A percentile compares a stretch with the other conserved stretches of the same genome.
These are phyloP conservation scores for Eciton burchellii DNA, from an alignment of 1,140 invertebrate genomes.

Conservation along the genomic window DNA sequence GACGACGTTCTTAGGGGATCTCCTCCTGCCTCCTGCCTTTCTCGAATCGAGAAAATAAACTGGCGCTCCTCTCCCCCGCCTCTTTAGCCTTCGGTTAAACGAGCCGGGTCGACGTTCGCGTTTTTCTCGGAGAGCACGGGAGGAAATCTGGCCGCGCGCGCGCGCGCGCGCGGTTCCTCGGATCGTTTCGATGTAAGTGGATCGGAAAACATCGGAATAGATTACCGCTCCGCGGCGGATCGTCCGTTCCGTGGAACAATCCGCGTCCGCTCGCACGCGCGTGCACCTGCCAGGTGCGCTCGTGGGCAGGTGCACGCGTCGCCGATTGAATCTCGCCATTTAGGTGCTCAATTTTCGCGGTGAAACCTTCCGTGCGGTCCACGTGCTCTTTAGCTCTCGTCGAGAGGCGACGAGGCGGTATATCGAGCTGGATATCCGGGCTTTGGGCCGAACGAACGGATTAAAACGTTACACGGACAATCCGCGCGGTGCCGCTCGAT, in stretches of 20 bases:
- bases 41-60: slow-evolving; percentile 28
- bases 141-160: slow-evolving; percentile 32
- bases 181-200: slow-evolving; percentile 55
- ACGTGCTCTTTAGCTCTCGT: slow-evolving; percentile 49
- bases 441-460: slow-evolving; percentile 49
- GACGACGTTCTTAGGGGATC: background rate
- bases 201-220: slow-evolving; percentile 59
- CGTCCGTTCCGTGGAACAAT: slow-evolving; percentile 50
- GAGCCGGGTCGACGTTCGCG: slow-evolving; percentile 18
- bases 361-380: slow-evolving; percentile 47
- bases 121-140: background rate
- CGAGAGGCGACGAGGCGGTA: slow-evolving; percentile 37
- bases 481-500: slow-evolving; percentile 51
- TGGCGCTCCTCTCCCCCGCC: too few species aligned
- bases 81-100: too few species aligned
- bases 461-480: slow-evolving; percentile 58
- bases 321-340: slow-evolving; percentile 52
- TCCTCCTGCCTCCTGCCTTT: background rate
- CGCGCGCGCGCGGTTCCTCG: too few species aligned
- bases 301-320: background rate
- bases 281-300: slow-evolving; percentile 1
- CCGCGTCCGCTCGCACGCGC: slow-evolving; percentile 4
- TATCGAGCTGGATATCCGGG: slow-evolving; percentile 49
- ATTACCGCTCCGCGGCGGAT: slow-evolving; percentile 30
- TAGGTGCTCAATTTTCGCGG: slow-evolving; percentile 55